A percentile compares a stretch with the other conserved stretches of the same genome.
These are phyloP conservation scores for Cinclus mexicanus DNA, from an alignment of 2,113 vertebrate species.

Conservation along the genomic window DNA sequence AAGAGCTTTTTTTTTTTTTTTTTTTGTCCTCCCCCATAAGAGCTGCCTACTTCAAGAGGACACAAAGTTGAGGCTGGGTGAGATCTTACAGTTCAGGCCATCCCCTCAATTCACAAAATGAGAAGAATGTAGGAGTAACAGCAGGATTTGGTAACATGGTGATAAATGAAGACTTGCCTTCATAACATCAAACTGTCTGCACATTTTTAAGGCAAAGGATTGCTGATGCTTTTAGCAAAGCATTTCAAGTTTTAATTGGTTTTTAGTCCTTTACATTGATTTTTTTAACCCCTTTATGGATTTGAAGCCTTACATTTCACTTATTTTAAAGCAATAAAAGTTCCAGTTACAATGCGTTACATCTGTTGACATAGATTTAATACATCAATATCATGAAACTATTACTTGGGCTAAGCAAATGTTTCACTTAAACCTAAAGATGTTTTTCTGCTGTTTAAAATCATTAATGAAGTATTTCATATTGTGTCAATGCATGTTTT, in stretches of 20 bases:
- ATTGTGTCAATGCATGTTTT: neutral
- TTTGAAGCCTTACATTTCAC: neutral
- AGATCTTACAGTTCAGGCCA: neutral
- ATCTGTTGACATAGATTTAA: neutral
- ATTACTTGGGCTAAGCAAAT: neutral
- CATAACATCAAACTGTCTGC: neutral
- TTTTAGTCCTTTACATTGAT: neutral
- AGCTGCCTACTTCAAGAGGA: neutral
- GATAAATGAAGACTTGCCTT: neutral
- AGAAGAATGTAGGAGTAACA: neutral
- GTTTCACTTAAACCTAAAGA: neutral
- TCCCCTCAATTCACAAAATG: neutral
- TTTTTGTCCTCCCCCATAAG: accelerated
- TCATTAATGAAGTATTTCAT: neutral
- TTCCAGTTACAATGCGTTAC: neutral
- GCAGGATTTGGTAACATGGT: accelerated
- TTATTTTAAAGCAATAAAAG: neutral
- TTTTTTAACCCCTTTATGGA: neutral
- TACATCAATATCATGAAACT: neutral
- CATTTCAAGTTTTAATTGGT: neutral
- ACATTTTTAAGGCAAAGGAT: neutral
- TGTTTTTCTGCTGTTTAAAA: neutral
- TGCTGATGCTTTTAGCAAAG: neutral
- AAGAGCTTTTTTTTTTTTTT: neutral
- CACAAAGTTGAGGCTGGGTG: neutral